A percentile compares a stretch with the other conserved stretches of the same genome.
Evolutionary conservation across 1,140 invertebrate species (phyloP).

Genomic region (Alviniconcha marisindica): DNA sequence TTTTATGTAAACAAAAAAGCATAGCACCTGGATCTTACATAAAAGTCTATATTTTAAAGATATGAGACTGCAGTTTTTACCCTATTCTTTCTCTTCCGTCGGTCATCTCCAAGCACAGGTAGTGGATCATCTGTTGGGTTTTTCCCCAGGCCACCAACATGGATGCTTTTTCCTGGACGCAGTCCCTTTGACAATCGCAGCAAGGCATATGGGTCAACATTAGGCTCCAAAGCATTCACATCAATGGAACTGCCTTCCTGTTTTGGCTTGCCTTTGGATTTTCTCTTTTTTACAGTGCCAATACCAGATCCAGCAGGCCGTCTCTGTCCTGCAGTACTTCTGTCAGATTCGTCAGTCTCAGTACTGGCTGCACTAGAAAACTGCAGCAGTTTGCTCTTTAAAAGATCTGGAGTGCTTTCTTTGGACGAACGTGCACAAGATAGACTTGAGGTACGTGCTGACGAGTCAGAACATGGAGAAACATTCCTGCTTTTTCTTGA

Average conservation of each 20-base stretch:
- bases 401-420: background rate
- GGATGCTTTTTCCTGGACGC: conserved; percentile 21
- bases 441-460: background rate
- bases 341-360: background rate
- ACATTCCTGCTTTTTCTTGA: conserved; percentile 11
- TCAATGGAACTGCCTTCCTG: no score
- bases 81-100: background rate
- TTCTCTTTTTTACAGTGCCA: background rate
- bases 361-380: no score
- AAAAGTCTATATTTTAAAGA: no score
- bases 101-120: conserved; percentile 1
- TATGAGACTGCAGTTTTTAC: background rate
- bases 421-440: background rate
- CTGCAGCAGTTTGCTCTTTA: no score
- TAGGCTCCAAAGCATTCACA: background rate
- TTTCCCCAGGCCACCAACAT: conserved; percentile 31
- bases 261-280: background rate
- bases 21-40: no score
- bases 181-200: conserved; percentile 29
- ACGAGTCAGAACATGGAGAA: background rate
- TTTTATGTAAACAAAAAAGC: no score
- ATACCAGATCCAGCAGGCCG: background rate
- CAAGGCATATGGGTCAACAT: conserved; percentile 2
- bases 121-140: conserved; percentile 34
- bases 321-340: background rate